A percentile compares a stretch with the other conserved stretches of the same genome.
Evolutionary conservation across 2,113 vertebrate species (phyloP).

Genomic region (Lucifuga dentata): DNA sequence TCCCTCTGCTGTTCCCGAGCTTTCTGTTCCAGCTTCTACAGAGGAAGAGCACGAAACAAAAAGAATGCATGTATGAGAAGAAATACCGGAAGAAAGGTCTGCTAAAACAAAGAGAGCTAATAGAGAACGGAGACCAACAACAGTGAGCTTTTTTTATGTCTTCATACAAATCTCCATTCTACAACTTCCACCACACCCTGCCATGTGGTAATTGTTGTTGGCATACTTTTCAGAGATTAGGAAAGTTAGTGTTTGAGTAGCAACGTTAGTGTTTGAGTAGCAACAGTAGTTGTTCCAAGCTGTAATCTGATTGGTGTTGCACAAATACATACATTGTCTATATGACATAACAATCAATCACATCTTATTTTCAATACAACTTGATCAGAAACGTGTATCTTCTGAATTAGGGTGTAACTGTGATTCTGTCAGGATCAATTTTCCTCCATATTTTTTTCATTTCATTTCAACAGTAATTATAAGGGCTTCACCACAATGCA

Average conservation of each 20-base stretch:
- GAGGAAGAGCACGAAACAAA: conserved; percentile 81
- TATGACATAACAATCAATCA: too few species aligned
- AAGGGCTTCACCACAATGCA: not conserved
- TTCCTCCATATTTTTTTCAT: not conserved
- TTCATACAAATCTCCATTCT: conserved; percentile 16
- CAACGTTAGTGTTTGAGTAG: too few species aligned
- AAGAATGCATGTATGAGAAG: conserved; percentile 64
- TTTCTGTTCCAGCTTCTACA: conserved; percentile 59
- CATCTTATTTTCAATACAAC: too few species aligned
- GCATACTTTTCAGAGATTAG: too few species aligned
- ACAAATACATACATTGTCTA: too few species aligned
- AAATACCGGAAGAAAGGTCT: conserved; percentile 73
- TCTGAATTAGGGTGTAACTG: too few species aligned
- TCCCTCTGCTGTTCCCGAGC: conserved; percentile 28
- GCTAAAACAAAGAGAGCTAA: conserved; percentile 62
- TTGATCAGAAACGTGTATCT: too few species aligned
- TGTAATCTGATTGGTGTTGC: too few species aligned
- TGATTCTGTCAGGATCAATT: not conserved
- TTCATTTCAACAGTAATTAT: not conserved
- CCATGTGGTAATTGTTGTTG: too few species aligned
- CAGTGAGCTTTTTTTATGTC: conserved; percentile 36
- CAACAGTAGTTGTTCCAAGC: too few species aligned
- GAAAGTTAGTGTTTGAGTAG: too few species aligned
- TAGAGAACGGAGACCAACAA: conserved; percentile 50
- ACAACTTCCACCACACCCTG: conserved; percentile 56